These are phyloP conservation scores for Chloroceryle amazona DNA, from an alignment of 2,797 vertebrate genomes.

Conservation along the genomic window DNA sequence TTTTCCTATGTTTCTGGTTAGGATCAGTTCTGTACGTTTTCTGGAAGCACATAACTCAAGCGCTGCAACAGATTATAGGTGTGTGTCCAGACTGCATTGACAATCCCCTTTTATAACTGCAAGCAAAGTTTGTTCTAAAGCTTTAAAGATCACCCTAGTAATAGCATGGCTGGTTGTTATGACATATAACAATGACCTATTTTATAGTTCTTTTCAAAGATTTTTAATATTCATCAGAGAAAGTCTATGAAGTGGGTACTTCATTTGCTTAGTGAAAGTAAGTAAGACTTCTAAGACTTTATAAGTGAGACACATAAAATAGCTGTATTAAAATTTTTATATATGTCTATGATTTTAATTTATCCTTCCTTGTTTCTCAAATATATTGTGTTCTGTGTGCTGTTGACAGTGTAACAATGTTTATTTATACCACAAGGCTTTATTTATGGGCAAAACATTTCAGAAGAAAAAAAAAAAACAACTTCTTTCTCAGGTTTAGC, in stretches of 20 bases:
- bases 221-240: slow-evolving; percentile 52
- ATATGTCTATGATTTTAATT: slow-evolving; percentile 46
- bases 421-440: slow-evolving; percentile 26
- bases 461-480: background rate
- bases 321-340: slow-evolving; percentile 28
- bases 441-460: slow-evolving; percentile 16
- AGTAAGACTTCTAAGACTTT: too few relatives aligned
- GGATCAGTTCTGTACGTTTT: background rate
- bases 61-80: background rate
- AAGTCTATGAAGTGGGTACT: slow-evolving; percentile 12
- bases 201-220: slow-evolving; percentile 52
- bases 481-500: background rate
- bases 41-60: background rate
- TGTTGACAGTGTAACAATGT: slow-evolving; percentile 28
- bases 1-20: background rate
- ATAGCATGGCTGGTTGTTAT: slow-evolving; percentile 7
- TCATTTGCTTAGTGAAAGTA: slow-evolving; percentile 54
- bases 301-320: slow-evolving; percentile 13
- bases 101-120: slow-evolving; percentile 31
- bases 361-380: slow-evolving; percentile 15
- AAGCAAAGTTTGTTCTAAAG: slow-evolving; percentile 64
- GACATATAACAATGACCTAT: slow-evolving; percentile 36
- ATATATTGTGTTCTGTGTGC: slow-evolving; percentile 30
- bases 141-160: slow-evolving; percentile 40
- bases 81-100: slow-evolving; percentile 1